Percentiles rank a stretch among this genome's conserved stretches.
These are phyloP conservation scores for Ochotona princeps DNA, from an alignment of 2,113 vertebrate species.

Conservation along the genomic window DNA sequence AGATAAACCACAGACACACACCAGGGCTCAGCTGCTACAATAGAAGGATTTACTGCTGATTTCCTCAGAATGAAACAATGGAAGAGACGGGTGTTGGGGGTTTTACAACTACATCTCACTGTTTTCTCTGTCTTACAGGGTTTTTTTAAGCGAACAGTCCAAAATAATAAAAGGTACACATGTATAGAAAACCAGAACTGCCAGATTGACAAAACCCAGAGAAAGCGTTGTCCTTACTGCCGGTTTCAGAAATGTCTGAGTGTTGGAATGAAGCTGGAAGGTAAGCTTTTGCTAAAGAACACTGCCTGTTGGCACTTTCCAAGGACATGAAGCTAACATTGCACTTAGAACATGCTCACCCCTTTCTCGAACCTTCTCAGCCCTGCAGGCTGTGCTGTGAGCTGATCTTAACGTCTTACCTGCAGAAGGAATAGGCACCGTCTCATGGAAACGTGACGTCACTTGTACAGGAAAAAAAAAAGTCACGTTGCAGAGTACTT, in stretches of 20 bases:
- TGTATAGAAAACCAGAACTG: constrained; percentile 99
- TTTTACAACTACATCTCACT: constrained; percentile 57
- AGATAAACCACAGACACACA: constrained; percentile 61
- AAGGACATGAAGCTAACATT: background rate
- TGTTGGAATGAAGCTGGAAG: constrained; percentile 99
- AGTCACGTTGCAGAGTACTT: background rate
- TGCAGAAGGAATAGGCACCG: background rate
- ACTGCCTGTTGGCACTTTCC: constrained; percentile 28
- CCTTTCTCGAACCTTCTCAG: background rate
- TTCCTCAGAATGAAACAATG: constrained; percentile 73
- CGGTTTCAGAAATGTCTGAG: constrained; percentile 99
- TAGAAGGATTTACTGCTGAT: constrained; percentile 46
- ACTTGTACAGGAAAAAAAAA: background rate
- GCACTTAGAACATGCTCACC: background rate
- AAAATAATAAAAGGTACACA: constrained; percentile 99
- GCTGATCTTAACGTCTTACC: background rate
- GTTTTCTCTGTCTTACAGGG: constrained; percentile 91
- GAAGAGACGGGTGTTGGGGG: background rate
- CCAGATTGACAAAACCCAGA: constrained; percentile 99
- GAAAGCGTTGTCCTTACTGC: constrained; percentile 98
- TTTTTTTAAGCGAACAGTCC: constrained; percentile 99
- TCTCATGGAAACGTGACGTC: background rate
- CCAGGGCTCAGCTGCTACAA: constrained; percentile 34
- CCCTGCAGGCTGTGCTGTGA: background rate
- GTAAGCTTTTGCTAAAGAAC: constrained; percentile 85